Conservation (phyloP, 2,797 vertebrate species). For the Ibycter americanus region DNA sequence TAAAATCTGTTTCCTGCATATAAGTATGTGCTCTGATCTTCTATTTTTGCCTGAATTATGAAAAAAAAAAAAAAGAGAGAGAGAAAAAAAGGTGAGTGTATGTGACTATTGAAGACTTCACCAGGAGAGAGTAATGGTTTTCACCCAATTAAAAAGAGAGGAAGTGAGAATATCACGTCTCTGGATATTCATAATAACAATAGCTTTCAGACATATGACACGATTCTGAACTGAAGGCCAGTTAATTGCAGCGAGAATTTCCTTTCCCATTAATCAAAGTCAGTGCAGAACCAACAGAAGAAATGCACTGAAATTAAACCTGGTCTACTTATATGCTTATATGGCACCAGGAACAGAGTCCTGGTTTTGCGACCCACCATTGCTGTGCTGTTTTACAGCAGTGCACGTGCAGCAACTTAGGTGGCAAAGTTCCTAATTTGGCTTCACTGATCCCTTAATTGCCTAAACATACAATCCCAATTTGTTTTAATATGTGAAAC, state of each 20-base stretch:
- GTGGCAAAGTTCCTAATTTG: neutral
- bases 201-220: constrained; percentile 10
- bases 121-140: neutral
- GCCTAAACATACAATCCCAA: neutral
- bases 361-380: neutral
- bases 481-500: constrained; percentile 9
- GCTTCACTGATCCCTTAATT: neutral
- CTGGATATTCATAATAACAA: constrained; percentile 29
- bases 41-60: neutral
- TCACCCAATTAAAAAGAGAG: constrained; percentile 6
- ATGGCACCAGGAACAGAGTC: neutral
- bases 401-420: neutral
- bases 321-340: neutral
- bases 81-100: neutral
- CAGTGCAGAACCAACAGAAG: neutral
- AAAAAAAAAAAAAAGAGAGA: neutral
- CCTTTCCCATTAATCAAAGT: constrained; percentile 19
- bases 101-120: neutral
- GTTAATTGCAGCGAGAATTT: constrained; percentile 21
- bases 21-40: neutral
- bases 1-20: neutral
- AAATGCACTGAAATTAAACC: neutral
- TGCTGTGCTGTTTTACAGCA: neutral
- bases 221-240: constrained; percentile 26
- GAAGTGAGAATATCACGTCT: neutral